These are phyloP conservation scores for Hypolimnas misippus DNA, from an alignment of 2,888 invertebrate genomes.

Conservation along the genomic window DNA sequence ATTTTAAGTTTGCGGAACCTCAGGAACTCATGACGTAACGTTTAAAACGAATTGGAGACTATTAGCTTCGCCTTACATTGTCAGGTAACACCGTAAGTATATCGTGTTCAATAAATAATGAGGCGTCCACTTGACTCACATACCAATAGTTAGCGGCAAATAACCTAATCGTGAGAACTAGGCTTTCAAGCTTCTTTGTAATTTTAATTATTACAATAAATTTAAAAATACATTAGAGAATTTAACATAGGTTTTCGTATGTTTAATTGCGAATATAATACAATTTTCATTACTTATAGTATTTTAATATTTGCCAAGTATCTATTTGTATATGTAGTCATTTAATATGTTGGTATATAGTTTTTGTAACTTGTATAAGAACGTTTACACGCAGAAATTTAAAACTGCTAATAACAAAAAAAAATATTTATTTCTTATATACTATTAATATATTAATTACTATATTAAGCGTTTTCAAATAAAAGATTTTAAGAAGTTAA, in stretches of 20 bases:
- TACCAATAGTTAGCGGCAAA: slow-evolving; percentile 45
- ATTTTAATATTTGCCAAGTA: no score
- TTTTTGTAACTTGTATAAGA: no score
- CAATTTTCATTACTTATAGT: no score
- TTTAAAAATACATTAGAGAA: slow-evolving; percentile 13
- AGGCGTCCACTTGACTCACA: slow-evolving; percentile 44
- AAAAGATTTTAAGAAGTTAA: no score
- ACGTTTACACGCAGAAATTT: no score
- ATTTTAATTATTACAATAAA: slow-evolving; percentile 35
- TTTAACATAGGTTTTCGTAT: not conserved
- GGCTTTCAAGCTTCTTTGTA: slow-evolving; percentile 42
- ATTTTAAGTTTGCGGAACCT: slow-evolving; percentile 1
- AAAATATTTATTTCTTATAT: no score
- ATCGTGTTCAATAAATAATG: slow-evolving; percentile 46
- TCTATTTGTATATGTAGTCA: no score
- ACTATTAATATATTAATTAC: no score
- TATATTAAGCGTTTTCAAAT: no score
- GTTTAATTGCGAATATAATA: not conserved
- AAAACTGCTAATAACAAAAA: no score
- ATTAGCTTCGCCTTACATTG: slow-evolving; percentile 29
- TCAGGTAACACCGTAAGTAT: slow-evolving; percentile 41
- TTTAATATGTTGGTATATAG: no score
- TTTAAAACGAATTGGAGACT: slow-evolving; percentile 28
- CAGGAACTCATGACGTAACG: slow-evolving; percentile 25
- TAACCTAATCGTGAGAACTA: slow-evolving; percentile 46